phyloP scores from a whole-genome alignment of 2,888 invertebrate genomes.

The Pachliopta kotzebuea region DNA sequence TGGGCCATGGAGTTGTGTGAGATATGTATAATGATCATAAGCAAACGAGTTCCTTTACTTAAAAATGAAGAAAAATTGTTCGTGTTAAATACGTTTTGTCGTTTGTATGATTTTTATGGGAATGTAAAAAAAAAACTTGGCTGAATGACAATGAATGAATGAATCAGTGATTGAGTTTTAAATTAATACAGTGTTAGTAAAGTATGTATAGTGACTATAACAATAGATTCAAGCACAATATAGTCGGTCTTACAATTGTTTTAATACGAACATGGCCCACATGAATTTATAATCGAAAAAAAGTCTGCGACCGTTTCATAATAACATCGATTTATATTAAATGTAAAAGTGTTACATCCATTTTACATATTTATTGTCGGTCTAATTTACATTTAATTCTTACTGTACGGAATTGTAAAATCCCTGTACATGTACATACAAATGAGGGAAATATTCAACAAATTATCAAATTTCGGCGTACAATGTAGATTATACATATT shows the following conservation, averaged over 20 bases:
- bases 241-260: slow-evolving; percentile 12
- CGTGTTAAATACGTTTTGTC: background rate
- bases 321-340: slow-evolving; percentile 11
- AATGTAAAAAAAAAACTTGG: slow-evolving; percentile 12
- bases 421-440: background rate
- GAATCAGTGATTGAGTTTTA: slow-evolving; percentile 16
- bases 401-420: background rate
- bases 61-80: background rate
- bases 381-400: slow-evolving; percentile 21
- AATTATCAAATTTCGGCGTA: background rate
- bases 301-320: slow-evolving; percentile 17
- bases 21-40: background rate
- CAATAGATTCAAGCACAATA: slow-evolving; percentile 17
- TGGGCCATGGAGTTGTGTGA: slow-evolving; percentile 12
- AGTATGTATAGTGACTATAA: slow-evolving; percentile 17
- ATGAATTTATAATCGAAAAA: slow-evolving; percentile 9
- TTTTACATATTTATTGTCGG: slow-evolving; percentile 24
- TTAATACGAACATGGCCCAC: slow-evolving; percentile 7
- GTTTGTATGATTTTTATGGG: background rate
- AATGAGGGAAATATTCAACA: background rate
- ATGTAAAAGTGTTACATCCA: slow-evolving; percentile 17
- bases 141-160: slow-evolving; percentile 22
- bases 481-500: background rate
- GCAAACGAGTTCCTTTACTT: background rate
- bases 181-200: background rate